These are phyloP conservation scores for Leptocoma aspasia DNA, from an alignment of 2,113 vertebrate genomes.

Conservation along the genomic window DNA sequence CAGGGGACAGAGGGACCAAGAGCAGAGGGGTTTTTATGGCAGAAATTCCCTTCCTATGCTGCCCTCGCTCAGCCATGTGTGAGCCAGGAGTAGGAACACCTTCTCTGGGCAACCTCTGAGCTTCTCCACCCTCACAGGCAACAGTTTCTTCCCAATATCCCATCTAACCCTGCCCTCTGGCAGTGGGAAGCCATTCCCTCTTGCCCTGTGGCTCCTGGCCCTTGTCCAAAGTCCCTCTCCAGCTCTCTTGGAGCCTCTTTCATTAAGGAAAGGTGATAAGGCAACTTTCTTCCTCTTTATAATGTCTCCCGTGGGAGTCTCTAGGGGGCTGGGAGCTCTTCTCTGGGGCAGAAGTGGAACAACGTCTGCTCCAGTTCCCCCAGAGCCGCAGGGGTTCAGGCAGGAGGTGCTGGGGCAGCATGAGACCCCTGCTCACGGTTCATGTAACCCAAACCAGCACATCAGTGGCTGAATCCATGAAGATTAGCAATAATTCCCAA, in stretches of 20 bases:
- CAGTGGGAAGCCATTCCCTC: neutral
- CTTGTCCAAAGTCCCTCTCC: neutral
- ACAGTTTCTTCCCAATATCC: neutral
- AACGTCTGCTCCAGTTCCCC: rapidly evolving
- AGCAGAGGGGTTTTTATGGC: neutral
- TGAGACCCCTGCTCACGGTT: rapidly evolving
- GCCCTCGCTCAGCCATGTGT: neutral
- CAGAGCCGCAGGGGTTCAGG: rapidly evolving
- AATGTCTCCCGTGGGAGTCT: neutral
- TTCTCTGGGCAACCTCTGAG: neutral
- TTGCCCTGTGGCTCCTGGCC: neutral
- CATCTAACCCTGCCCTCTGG: neutral
- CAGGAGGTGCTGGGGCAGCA: rapidly evolving
- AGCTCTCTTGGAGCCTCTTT: neutral
- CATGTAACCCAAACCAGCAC: neutral
- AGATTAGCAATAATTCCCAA: neutral
- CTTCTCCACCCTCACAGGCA: neutral
- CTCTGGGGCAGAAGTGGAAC: rapidly evolving
- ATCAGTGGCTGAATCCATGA: rapidly evolving
- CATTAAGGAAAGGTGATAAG: neutral
- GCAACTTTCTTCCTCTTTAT: neutral
- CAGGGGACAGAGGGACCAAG: neutral
- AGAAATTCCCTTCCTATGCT: neutral
- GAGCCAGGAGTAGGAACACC: neutral
- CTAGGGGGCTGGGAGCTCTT: neutral